Percentiles rank a stretch among this genome's conserved stretches.
Conservation (phyloP, 2,797 vertebrate genomes). For the Meda fulgida region DNA sequence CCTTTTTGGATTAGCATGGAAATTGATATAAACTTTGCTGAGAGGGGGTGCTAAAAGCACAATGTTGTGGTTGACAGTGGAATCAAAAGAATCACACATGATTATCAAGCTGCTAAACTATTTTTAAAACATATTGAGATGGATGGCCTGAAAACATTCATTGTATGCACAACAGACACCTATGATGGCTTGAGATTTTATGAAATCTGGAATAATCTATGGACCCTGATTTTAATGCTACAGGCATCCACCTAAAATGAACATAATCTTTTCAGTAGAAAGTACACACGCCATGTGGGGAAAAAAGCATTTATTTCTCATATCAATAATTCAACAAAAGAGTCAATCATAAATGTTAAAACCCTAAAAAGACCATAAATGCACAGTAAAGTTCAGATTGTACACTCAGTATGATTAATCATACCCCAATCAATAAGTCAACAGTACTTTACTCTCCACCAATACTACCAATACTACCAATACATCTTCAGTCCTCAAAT, state of each 20-base stretch:
- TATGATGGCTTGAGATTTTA: conserved; percentile 5
- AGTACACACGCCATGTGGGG: background rate
- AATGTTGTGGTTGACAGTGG: conserved; percentile 6
- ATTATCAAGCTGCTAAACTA: conserved; percentile 37
- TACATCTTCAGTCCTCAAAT: background rate
- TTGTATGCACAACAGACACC: conserved; percentile 13
- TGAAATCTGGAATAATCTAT: background rate
- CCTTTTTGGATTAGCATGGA: conserved; percentile 33
- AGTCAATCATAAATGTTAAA: background rate
- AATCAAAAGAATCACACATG: conserved; percentile 42
- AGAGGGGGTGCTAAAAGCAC: background rate
- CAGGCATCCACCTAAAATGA: background rate
- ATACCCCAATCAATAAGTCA: background rate
- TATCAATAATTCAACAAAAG: background rate
- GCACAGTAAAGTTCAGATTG: background rate
- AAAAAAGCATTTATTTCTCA: background rate
- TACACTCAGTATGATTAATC: background rate
- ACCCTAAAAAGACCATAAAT: conserved; percentile 20
- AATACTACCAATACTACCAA: no score
- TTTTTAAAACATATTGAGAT: conserved; percentile 35
- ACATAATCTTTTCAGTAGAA: background rate
- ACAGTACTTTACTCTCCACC: background rate
- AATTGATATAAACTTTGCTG: conserved; percentile 37
- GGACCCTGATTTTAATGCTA: background rate
- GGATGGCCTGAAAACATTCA: conserved; percentile 20